Conservation (phyloP, 2,797 vertebrate genomes). For the Orientallactaga sibirica region DNA sequence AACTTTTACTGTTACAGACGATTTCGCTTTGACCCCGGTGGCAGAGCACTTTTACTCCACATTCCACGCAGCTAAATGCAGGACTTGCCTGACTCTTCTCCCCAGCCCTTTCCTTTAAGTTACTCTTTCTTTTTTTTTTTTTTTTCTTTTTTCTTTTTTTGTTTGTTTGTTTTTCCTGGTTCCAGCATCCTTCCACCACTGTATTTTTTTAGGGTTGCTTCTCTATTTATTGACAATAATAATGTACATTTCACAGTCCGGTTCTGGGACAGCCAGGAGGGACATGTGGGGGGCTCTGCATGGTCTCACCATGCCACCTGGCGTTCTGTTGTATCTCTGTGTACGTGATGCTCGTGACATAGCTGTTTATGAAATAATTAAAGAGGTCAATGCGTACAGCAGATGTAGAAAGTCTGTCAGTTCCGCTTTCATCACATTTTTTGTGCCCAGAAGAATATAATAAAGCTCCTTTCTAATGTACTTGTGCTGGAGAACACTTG, state of each 20-base stretch:
- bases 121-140: conserved; percentile 80
- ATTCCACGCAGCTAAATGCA: conserved; percentile 93
- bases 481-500: conserved; percentile 99
- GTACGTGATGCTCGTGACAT: conserved; percentile 95
- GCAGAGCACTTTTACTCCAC: conserved; percentile 88
- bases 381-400: conserved; percentile 95
- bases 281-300: background rate
- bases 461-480: conserved; percentile 96
- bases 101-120: conserved; percentile 67
- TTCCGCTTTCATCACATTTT: conserved; percentile 92
- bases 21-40: conserved; percentile 84
- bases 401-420: conserved; percentile 96
- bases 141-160: conserved; percentile 81
- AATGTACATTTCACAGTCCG: conserved; percentile 94
- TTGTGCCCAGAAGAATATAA: conserved; percentile 94
- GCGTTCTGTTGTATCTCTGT: conserved; percentile 93
- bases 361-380: conserved; percentile 95
- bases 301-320: conserved; percentile 31
- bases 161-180: conserved; percentile 87
- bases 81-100: conserved; percentile 64
- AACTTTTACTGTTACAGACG: conserved; percentile 94
- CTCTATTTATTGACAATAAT: conserved; percentile 93
- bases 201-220: conserved; percentile 89
- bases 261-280: conserved; percentile 87
- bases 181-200: conserved; percentile 84